These are phyloP conservation scores for Drosophila kanapiae DNA, from an alignment of 1,140 invertebrate genomes.

Conservation along the genomic window DNA sequence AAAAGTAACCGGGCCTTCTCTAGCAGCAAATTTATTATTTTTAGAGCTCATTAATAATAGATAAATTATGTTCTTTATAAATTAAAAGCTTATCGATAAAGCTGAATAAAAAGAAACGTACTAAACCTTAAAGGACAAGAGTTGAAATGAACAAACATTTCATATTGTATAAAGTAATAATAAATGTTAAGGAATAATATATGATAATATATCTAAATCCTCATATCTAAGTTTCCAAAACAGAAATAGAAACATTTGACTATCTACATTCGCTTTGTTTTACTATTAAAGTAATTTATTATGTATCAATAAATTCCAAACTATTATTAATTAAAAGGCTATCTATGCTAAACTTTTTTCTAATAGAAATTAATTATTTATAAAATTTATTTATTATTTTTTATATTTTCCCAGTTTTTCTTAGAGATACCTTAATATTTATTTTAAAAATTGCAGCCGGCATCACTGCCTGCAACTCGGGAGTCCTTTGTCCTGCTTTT, in stretches of 20 bases:
- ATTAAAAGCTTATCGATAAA: background rate
- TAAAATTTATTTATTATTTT: background rate
- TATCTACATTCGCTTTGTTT: background rate
- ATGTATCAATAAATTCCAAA: background rate
- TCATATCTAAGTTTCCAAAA: background rate
- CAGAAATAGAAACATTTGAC: background rate
- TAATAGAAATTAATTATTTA: background rate
- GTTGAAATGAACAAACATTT: background rate
- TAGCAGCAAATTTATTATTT: fast-evolving
- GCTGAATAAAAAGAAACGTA: too few species aligned
- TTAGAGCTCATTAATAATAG: too few species aligned
- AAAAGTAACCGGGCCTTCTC: fast-evolving
- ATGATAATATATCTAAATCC: background rate
- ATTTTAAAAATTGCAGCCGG: background rate
- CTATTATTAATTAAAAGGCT: background rate
- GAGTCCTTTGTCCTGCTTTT: conserved; percentile 46
- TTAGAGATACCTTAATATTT: background rate
- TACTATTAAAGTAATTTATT: background rate
- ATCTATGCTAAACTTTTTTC: background rate
- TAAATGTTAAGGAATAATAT: background rate
- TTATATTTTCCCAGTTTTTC: too few species aligned
- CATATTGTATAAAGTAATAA: too few species aligned
- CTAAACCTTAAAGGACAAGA: background rate
- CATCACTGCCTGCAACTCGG: conserved; percentile 37
- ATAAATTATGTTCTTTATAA: background rate